Evolutionary conservation across 2,888 invertebrate genomes (phyloP).

Genomic region (Drosophila paramelanica): DNA sequence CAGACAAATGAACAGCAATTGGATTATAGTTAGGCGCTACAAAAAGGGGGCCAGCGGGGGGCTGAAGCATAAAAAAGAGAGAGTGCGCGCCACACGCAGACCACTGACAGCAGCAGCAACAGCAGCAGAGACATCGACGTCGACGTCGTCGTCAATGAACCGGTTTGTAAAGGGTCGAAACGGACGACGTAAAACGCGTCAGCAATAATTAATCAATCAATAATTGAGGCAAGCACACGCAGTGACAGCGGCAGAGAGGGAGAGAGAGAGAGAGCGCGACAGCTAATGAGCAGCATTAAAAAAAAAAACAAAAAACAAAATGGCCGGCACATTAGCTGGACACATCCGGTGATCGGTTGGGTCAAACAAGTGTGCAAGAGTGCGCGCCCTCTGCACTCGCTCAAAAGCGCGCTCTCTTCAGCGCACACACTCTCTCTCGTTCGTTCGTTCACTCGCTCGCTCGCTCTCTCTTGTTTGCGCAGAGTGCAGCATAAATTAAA

Average conservation of each 20-base stretch:
- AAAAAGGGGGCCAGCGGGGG: not conserved
- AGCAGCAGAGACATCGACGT: slow-evolving; percentile 34
- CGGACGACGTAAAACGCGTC: slow-evolving; percentile 80
- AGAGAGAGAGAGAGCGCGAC: slow-evolving; percentile 16
- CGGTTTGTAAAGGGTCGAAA: slow-evolving; percentile 76
- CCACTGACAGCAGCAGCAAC: slow-evolving; percentile 13
- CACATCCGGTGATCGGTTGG: slow-evolving; percentile 76
- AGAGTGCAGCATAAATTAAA: slow-evolving; percentile 23
- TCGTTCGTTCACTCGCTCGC: not conserved
- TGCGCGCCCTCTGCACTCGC: slow-evolving; percentile 24
- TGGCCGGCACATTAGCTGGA: slow-evolving; percentile 76
- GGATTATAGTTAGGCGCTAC: slow-evolving; percentile 57
- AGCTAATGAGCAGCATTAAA: slow-evolving; percentile 63
- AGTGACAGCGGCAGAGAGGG: slow-evolving; percentile 23
- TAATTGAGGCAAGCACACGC: slow-evolving; percentile 75
- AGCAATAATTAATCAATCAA: slow-evolving; percentile 84
- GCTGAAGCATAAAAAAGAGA: slow-evolving; percentile 52
- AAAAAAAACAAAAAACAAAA: slow-evolving; percentile 52
- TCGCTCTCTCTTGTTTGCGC: slow-evolving; percentile 1
- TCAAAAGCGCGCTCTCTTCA: slow-evolving; percentile 4
- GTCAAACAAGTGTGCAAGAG: slow-evolving; percentile 40
- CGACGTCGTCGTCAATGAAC: slow-evolving; percentile 56
- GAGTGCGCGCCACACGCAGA: slow-evolving; percentile 68
- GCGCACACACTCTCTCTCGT: slow-evolving; percentile 3
- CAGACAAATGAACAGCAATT: slow-evolving; percentile 54